Base-by-base conservation (phyloP, 2,113 vertebrate species). In the Microcebus ravelobensis region DNA sequence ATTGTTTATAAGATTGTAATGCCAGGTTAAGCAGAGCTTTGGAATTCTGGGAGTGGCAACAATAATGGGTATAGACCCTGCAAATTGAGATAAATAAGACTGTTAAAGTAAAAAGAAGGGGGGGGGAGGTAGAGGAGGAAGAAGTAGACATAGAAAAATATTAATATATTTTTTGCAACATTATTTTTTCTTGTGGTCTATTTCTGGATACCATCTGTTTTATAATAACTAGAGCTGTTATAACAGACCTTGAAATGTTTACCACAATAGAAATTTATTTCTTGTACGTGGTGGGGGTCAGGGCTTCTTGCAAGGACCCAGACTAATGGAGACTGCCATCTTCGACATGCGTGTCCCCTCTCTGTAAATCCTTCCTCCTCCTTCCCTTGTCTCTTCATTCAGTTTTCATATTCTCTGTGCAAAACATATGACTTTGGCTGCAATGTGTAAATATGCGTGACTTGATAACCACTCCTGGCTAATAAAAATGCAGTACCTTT, bases 171-270 rank as follows among this genome's bases (percentile, higher is more conserved):
- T 76, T 93, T 76, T 77, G 42, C 50, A 83, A 50, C 6, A 50
- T 90, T 94, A 20, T 65, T 88, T 94, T 90, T 93, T 96, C 79
- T 59, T 91, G 45, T 45, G 42, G 8, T 45, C 34, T 94, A 87
- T 92, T 97, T 94, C 68, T 90, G 82, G 42, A 91, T 96, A 27
- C 48, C 74, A 48, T 97, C 81, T 97, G 65, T 96, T 93, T 71
- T 96, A 90, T 45, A 87, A 90, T 81, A 87, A 82, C 39, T 74
- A 65, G 65, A 79, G 55, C n/a, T 77, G 9, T 74, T 92, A 1
- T 76, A 84, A 15, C 52, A 84, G 42, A 17, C 14, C 21, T 25
- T 31, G 55, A 80, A 88, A 92, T 92, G 52, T 42, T 86, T 92
- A 57, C 67, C 94, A 80, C 61, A 76, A 36, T 76, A 70, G 27